Evolutionary conservation across 1,140 invertebrate genomes (phyloP).

Genomic region (Euglossa dilemma): DNA sequence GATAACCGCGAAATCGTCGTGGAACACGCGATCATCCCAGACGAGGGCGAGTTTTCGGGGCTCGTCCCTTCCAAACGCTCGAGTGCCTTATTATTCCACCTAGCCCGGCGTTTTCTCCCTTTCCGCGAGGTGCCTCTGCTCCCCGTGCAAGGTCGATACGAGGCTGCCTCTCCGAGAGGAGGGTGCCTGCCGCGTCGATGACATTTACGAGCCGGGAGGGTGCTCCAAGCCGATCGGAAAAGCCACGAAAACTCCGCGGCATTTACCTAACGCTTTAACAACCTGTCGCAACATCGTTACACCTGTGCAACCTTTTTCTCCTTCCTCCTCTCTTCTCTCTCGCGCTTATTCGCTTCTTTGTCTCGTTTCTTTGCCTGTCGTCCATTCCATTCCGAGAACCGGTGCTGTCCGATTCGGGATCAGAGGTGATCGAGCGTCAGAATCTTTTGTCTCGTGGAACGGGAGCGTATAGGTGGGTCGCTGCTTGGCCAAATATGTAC

Average conservation of each 20-base stretch:
- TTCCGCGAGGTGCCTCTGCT: too few relatives aligned
- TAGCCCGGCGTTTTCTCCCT: background rate
- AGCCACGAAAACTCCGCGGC: background rate
- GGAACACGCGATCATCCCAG: too few relatives aligned
- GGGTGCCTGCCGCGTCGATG: background rate
- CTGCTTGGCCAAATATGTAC: background rate
- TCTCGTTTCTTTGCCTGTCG: background rate
- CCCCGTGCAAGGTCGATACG: background rate
- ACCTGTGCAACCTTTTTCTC: background rate
- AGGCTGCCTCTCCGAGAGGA: background rate
- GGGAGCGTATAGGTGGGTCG: background rate
- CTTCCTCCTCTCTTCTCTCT: background rate
- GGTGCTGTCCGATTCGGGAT: background rate
- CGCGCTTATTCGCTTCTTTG: too few relatives aligned
- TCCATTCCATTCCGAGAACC: background rate
- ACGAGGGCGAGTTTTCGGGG: background rate
- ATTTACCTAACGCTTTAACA: background rate
- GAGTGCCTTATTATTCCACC: background rate
- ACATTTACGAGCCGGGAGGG: slow-evolving; percentile 7
- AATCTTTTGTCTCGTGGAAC: background rate
- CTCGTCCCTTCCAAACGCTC: background rate
- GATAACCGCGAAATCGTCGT: too few relatives aligned
- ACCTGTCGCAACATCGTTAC: background rate
- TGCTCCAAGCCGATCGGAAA: background rate
- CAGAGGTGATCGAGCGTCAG: background rate